A percentile compares a stretch with the other conserved stretches of the same genome.
Evolutionary conservation across 2,888 invertebrate species (phyloP).

Genomic region (Oxycera nigricornis): DNA sequence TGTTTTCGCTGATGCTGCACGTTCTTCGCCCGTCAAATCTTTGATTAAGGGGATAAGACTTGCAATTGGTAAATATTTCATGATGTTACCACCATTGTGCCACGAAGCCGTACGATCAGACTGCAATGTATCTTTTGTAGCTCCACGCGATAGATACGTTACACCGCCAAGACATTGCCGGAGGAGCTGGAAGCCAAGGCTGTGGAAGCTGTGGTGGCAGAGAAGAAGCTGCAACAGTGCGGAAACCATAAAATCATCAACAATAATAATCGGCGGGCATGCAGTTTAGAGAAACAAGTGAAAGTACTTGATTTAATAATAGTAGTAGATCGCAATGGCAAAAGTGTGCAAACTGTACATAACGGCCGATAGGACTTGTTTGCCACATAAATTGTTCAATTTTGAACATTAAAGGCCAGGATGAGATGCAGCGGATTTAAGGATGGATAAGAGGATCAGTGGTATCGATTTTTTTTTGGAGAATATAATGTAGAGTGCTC

Average conservation of each 20-base stretch:
- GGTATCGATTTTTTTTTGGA: background rate
- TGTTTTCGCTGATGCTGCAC: background rate
- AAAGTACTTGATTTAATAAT: conserved; percentile 41
- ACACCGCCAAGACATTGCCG: conserved; percentile 17
- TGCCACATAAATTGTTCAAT: conserved; percentile 26
- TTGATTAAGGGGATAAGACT: conserved; percentile 33
- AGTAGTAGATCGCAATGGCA: conserved; percentile 27
- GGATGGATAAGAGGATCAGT: background rate
- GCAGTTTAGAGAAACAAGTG: conserved; percentile 29
- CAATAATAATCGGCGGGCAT: background rate
- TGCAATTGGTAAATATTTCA: conserved; percentile 36
- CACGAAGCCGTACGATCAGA: background rate
- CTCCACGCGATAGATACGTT: too few relatives aligned
- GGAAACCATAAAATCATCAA: background rate
- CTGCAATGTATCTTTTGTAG: background rate
- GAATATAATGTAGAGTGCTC: too few relatives aligned
- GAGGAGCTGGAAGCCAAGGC: background rate
- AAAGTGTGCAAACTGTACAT: conserved; percentile 26
- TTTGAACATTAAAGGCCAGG: conserved; percentile 23
- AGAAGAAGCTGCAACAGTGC: background rate
- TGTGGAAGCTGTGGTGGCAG: background rate
- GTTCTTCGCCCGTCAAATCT: conserved; percentile 34
- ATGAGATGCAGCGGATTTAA: background rate
- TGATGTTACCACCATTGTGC: conserved; percentile 14
- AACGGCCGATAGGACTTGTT: background rate